Base-by-base conservation (phyloP, 2,113 vertebrate species). In the Lota lota region DNA sequence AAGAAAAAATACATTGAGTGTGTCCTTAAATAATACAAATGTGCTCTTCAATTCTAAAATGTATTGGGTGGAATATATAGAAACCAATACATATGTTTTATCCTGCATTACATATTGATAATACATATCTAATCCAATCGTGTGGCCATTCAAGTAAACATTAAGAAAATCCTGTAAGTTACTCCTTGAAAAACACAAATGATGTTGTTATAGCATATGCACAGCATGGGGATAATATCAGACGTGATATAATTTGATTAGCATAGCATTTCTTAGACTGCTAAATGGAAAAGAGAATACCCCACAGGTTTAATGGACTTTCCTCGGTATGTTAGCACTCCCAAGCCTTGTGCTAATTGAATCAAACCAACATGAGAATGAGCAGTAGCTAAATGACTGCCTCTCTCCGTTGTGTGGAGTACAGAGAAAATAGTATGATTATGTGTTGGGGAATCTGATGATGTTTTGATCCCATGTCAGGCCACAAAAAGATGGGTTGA, bases 221-320 rank as follows among this genome's bases (percentile, higher is more conserved):
- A 56, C 53, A 56, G 53, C 53, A 56, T 56, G 19, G 58, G 20
- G 19, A 60, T 21, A 61, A 22, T 61, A 22, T 12, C 21, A 22
- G 8, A 61, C 11, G 58, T 16, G 21, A 17, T 16, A 14, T 61
- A 24, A 22, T 24, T 22, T 18, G 1, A 63, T 60, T 69, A 61
- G 77, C 47, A 69, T 61, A 53, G 66, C 66, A 50, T 72, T 69
- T 61, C 21, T 66, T 66, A 56, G n/a, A 4, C 53, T 56, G 14
- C 53, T 56, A 56, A 56, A 56, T 18, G n/a, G 53, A 56, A 56
- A 56, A 70, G 64, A 83, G 68, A 79, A 78, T 74, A 78, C 70
- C 73, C 68, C 73, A 50, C 28, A 69, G 71, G 78, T 76, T 77
- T 83, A 84, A 87, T 85, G 77, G 79, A 83, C 60, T 78, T 73